phyloP scores from a whole-genome alignment of 2,888 invertebrate species.

The Lepeophtheirus nordmannii region DNA sequence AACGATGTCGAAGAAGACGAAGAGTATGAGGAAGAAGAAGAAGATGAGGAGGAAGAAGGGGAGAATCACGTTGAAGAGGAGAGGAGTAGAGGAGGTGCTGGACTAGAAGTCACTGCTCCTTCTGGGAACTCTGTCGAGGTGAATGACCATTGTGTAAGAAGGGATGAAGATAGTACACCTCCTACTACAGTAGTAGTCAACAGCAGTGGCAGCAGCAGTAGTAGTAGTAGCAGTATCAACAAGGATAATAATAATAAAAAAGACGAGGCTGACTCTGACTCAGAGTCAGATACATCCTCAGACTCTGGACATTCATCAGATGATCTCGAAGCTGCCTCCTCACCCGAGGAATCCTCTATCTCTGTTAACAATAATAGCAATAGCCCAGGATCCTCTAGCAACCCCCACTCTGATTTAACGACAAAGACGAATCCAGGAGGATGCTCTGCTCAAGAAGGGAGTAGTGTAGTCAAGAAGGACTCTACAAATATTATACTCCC shows the following conservation, averaged over 20 bases:
- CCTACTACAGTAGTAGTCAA: too few relatives aligned
- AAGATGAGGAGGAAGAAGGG: neutral
- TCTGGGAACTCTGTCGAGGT: neutral
- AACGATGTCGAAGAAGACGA: neutral
- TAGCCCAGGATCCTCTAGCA: too few relatives aligned
- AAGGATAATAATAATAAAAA: neutral
- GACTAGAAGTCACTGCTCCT: too few relatives aligned
- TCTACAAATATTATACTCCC: too few relatives aligned
- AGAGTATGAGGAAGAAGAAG: neutral
- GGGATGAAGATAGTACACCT: neutral
- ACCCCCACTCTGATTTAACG: too few relatives aligned
- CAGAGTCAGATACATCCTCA: constrained; percentile 19
- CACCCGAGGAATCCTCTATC: too few relatives aligned
- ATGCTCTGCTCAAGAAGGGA: too few relatives aligned
- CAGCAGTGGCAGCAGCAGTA: too few relatives aligned
- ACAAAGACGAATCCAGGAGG: too few relatives aligned
- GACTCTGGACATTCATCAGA: constrained; percentile 22
- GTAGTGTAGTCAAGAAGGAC: too few relatives aligned
- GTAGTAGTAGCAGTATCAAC: neutral
- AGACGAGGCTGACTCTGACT: constrained; percentile 3
- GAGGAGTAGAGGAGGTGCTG: too few relatives aligned
- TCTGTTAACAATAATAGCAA: too few relatives aligned
- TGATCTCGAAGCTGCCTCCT: constrained; percentile 12
- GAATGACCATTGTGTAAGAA: neutral
- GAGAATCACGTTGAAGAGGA: neutral